Evolutionary conservation across 2,888 invertebrate species (phyloP), one percentile per base, ranked within the genome.

Genomic region (Amphipyra berbera): DNA sequence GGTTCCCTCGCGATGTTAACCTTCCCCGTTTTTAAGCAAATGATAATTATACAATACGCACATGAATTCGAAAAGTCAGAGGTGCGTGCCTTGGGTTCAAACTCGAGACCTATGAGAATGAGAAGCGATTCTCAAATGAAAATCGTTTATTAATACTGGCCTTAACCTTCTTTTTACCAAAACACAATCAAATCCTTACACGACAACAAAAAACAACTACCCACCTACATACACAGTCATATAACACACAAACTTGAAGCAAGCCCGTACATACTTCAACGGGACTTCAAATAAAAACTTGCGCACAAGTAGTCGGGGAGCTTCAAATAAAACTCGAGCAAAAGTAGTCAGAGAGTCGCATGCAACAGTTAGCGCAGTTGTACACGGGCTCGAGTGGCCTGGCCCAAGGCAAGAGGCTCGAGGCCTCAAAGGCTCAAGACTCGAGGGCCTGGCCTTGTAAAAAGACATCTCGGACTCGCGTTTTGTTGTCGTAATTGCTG

Each of bases 401-500:
- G 59, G 62, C 78, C 63, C 56, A 65, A 73, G 78, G 76, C 81
- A 73, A 78, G 81, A 73, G 82, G 72, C 78, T 81, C 55, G 55
- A 66, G 72, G 76, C 80, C 62, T 78, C 78, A 82, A 78, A 82
- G 82, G 73, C 78, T 59, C 68, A 53, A 64, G 61, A 58, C 73
- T 81, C 65, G 58, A 79, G 72, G 33, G 64, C 79, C 59, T 68
- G 62, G 66, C 66, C 50, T 71, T 56, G 71, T 63, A 74, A 79
- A 82, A 73, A 82, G 80, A 82, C 79, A 79, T 78, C 76, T 73
- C 68, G 82, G 82, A 79, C 79, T 74, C 60, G n/a, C 68, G 73
- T 79, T 79, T 72, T 73, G 79, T 79, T 62, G 77, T 61, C 50
- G 78, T 79, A 79, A 79, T 79, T 79, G 79, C 76, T 73, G 79